A percentile compares a stretch with the other conserved stretches of the same genome.
Conservation (phyloP, 2,888 invertebrate genomes). For the Rhaphigaster nebulosa region DNA sequence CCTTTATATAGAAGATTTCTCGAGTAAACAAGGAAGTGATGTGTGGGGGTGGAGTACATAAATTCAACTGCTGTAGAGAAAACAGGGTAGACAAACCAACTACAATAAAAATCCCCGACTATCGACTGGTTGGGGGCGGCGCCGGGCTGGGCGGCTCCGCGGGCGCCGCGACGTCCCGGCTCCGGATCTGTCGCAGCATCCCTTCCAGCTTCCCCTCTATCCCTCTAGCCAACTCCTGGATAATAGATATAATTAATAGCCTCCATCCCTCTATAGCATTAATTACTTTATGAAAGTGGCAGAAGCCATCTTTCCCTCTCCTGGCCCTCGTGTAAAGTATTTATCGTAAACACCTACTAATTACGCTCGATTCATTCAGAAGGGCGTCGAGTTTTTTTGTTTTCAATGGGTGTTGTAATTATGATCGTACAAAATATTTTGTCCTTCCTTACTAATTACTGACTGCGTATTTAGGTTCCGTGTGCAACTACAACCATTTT, state of each 20-base stretch:
- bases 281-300: not conserved
- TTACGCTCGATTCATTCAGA: not conserved
- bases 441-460: not conserved
- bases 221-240: conserved; percentile 27
- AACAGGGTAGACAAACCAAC: conserved; percentile 52
- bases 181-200: conserved; percentile 57
- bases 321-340: not conserved
- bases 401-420: not conserved
- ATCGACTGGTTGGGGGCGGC: conserved; percentile 45
- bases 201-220: not conserved
- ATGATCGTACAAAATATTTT: not conserved
- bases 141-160: conserved; percentile 43
- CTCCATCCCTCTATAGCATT: conserved; percentile 40
- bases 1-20: conserved; percentile 26
- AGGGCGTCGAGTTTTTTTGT: not conserved
- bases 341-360: not conserved
- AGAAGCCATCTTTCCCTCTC: not conserved
- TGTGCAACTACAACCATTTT: not conserved
- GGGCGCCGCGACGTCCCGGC: conserved; percentile 57
- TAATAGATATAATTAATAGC: conserved; percentile 51
- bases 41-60: conserved; percentile 16
- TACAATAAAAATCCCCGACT: conserved; percentile 52
- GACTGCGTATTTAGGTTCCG: not conserved
- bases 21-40: conserved; percentile 36
- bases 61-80: conserved; percentile 33